phyloP scores from a whole-genome alignment of 2,797 vertebrate species.

The Protosalanx chinensis region DNA sequence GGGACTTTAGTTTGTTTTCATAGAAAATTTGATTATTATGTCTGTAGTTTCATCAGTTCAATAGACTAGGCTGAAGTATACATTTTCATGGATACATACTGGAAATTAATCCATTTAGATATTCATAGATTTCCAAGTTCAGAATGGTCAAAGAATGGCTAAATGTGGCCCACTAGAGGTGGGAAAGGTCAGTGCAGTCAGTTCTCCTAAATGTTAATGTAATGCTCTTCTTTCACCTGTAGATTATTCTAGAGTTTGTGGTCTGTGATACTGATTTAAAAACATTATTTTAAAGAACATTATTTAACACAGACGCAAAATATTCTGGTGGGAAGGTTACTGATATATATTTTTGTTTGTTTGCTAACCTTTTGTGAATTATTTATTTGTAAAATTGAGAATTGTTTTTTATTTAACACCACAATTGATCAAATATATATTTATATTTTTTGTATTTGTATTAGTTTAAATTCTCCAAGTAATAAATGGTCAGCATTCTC shows the following conservation, averaged over 20 bases:
- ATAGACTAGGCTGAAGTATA: neutral
- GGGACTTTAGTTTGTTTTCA: too few species aligned
- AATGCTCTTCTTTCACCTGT: neutral
- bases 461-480: slow-evolving; percentile 2
- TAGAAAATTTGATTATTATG: neutral
- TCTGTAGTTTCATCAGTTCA: neutral
- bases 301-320: too few species aligned
- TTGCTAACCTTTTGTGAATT: neutral
- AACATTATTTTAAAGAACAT: too few species aligned
- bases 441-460: neutral
- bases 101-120: neutral
- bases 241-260: too few species aligned
- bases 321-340: neutral
- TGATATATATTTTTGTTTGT: neutral
- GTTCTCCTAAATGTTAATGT: neutral
- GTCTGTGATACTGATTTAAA: too few species aligned
- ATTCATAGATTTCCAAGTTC: too few species aligned
- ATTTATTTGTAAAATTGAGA: neutral
- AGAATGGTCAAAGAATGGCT: neutral
- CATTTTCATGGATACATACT: neutral
- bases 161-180: neutral
- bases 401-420: neutral
- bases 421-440: neutral
- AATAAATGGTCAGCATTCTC: slow-evolving; percentile 9
- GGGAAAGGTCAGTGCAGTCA: neutral